Base-by-base conservation (phyloP, 1,140 invertebrate species). In the Lordiphosa clarofinis region DNA sequence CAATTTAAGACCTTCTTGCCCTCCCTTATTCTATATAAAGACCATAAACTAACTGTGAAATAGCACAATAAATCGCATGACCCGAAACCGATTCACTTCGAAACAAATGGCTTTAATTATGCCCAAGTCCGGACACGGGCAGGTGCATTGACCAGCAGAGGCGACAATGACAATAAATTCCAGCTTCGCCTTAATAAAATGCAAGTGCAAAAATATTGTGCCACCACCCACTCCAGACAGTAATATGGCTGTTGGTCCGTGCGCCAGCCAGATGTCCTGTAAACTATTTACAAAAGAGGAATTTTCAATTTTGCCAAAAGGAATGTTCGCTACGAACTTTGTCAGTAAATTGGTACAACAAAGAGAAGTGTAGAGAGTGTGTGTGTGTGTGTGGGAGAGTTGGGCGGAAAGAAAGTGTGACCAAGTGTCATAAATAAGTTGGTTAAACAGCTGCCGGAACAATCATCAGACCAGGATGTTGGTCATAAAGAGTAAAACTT, bases 41-140 rank as follows among this genome's bases (percentile, higher is more conserved):
- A 4, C 48, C 69, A 73, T 78, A 79, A 81, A 81, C 58, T 58
- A 75, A 68, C 67, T 73, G 63, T 62, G 50, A 82, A 82, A 67
- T 61, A 72, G 21, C 4, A 28, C 63, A 84, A 81, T 81, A 81
- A 81, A 81, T 81, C 56, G 71, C 58, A 48, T 69, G 69, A 79
- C 74, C 74, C 44, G 11, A 56, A 50, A 40, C 60, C 43, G 47
- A 63, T 72, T 66, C 52, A 40, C 35, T 33, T n/a, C 49, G 61
- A 69, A 81, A 76, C 71, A 82, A 82, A 81, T 81, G 76, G 78
- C 56, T 82, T 82, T 81, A 81, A 81, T 81, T 81, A 81, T 82
- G 72, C 76, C 67, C 44, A 57, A 9, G 31, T 8, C 46, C 3
- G 24, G 36, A 40, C 8, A 36, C 24, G 11, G 13, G 15, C 73